phyloP scores from a whole-genome alignment of 2,888 invertebrate genomes.

The Apocheima hispidaria region DNA sequence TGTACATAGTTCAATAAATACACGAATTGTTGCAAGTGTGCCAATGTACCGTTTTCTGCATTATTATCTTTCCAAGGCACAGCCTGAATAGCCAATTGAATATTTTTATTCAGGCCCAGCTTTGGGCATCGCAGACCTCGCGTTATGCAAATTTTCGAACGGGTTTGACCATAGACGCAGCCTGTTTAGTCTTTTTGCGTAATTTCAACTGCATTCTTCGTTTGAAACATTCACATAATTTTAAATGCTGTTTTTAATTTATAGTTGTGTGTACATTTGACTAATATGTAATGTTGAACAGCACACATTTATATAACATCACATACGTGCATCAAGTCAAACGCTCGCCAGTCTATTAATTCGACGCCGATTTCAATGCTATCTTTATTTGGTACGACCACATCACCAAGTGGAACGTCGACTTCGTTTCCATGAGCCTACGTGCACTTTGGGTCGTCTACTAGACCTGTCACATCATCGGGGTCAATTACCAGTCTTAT shows the following conservation, averaged over 20 bases:
- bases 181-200: conserved; percentile 24
- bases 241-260: neutral
- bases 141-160: conserved; percentile 50
- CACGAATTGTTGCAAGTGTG: conserved; percentile 45
- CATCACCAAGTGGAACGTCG: conserved; percentile 59
- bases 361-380: conserved; percentile 58
- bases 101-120: conserved; percentile 50
- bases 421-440: conserved; percentile 62
- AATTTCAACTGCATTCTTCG: conserved; percentile 12
- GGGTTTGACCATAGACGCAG: conserved; percentile 26
- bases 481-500: conserved; percentile 49
- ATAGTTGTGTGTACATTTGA: neutral
- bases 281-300: neutral
- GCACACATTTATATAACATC: neutral
- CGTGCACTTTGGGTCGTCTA: conserved; percentile 58
- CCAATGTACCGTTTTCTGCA: conserved; percentile 54
- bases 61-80: conserved; percentile 43
- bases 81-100: conserved; percentile 53
- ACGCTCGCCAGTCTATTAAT: conserved; percentile 55
- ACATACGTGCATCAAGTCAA: conserved; percentile 51
- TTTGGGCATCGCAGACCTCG: conserved; percentile 43
- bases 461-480: conserved; percentile 38
- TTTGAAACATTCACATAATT: neutral
- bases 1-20: conserved; percentile 25
- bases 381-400: conserved; percentile 64